Evolutionary conservation across 2,113 vertebrate species (phyloP).

Genomic region (Romanogobio albipinnatus): DNA sequence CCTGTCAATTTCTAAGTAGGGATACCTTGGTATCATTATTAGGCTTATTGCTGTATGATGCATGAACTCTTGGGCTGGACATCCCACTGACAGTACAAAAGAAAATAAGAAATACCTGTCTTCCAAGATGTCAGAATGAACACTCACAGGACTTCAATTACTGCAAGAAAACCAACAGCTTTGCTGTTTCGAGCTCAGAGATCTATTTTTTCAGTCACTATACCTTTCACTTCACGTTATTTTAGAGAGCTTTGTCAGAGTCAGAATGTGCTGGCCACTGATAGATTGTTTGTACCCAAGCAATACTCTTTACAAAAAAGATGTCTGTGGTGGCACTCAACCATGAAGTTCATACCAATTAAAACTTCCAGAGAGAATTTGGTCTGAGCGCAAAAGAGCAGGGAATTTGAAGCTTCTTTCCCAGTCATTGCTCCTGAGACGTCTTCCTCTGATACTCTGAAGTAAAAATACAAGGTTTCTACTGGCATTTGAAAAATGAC

Average conservation of each 20-base stretch:
- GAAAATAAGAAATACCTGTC: neutral
- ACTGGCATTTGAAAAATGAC: neutral
- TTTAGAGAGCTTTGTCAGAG: constrained; percentile 3
- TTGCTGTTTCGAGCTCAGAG: neutral
- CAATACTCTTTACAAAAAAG: constrained; percentile 4
- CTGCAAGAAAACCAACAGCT: neutral
- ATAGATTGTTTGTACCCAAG: constrained; percentile 11
- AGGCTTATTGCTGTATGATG: neutral
- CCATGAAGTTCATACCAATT: neutral
- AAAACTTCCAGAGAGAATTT: constrained; percentile 5
- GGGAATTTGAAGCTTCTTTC: neutral
- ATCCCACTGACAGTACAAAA: neutral
- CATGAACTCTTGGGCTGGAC: neutral
- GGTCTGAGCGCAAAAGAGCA: neutral
- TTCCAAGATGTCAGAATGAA: constrained; percentile 3
- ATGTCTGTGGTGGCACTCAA: neutral
- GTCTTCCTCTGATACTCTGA: neutral
- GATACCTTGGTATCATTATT: neutral
- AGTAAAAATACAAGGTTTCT: constrained; percentile 9
- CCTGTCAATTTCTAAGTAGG: neutral
- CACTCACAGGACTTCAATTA: constrained; percentile 3
- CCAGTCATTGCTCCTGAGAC: neutral
- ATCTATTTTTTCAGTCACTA: neutral
- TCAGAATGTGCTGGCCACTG: neutral
- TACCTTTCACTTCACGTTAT: neutral